Evolutionary conservation across 1,140 invertebrate genomes (phyloP), one percentile per base, ranked within the genome.

Genomic region (Ostrea denselamellosa): DNA sequence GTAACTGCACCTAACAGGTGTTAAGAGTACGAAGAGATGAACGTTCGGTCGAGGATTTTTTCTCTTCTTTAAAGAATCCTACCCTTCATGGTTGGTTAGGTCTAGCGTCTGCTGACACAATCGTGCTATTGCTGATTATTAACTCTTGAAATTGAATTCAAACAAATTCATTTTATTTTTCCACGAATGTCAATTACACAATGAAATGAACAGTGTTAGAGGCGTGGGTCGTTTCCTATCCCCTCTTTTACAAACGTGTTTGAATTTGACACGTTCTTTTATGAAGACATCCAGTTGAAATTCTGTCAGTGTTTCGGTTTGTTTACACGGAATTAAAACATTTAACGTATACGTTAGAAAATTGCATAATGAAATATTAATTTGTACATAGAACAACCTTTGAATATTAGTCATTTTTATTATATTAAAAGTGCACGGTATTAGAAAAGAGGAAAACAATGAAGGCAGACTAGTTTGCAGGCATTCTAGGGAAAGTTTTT

Each of bases 111-210:
- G 68, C 58, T 62, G 10, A 19, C 14, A 19, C 14, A 7, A 14
- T 12, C 14, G n/a, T 77, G 25, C 22, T 34, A 77, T 0, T 34
- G 28, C 28, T 25, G 68, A 34, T 28, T 28, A 77, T 77, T 77
- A 77, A 77, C 68, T 77, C 12, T 34, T 22, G 25, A 77, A 77
- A 77, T 77, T 77, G 28, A 77, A 77, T 28, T n/a, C 65, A 71
- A 71, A 71, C 65, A 71, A 71, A 22, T 71, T 77, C 68, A 77
- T 77, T 77, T 77, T 25, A 77, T 77, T 28, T 25, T 77, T 77
- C 68, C 25, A 34, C 68, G 25, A 34, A 77, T 77, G 68, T 34
- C 68, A 77, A 77, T 77, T 77, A 77, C 9, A 77, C 68, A 77
- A 34, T 77, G 28, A 77, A 28, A 77, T 34, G 28, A 77, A 77